Percentiles rank a stretch among this genome's conserved stretches.
These are phyloP conservation scores for Otus sunia DNA, from an alignment of 2,113 vertebrate genomes.

Conservation along the genomic window DNA sequence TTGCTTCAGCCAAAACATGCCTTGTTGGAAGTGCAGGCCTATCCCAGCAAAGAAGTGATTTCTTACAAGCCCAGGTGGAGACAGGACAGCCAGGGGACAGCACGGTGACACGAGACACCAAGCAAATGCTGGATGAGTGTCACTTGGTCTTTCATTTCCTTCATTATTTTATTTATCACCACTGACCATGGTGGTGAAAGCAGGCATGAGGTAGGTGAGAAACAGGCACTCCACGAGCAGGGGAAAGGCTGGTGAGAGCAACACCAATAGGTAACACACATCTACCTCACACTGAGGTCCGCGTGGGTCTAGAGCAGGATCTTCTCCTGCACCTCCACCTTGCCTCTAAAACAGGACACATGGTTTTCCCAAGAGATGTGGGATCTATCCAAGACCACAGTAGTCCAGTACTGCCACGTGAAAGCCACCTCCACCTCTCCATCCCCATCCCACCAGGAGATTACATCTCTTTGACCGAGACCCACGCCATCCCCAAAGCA, in stretches of 20 bases:
- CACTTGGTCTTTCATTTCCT: neutral
- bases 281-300: neutral
- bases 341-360: neutral
- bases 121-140: fast-evolving
- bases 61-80: neutral
- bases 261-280: neutral
- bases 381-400: neutral
- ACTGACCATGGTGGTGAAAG: fast-evolving
- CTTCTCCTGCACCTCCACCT: neutral
- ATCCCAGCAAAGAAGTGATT: neutral
- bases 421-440: neutral
- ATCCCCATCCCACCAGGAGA: neutral
- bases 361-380: neutral
- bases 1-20: neutral
- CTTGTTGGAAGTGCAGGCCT: neutral
- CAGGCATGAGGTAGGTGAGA: neutral
- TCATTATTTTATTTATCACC: neutral
- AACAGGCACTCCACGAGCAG: fast-evolving
- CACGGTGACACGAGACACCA: fast-evolving
- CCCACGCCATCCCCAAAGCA: fast-evolving
- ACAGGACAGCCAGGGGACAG: neutral
- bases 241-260: neutral
- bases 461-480: fast-evolving
- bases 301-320: neutral
- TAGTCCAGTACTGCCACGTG: fast-evolving